Percentiles rank a stretch among this genome's conserved stretches.
phyloP scores from a whole-genome alignment of 1,140 invertebrate genomes.

The Hydropsyche tenuis region DNA sequence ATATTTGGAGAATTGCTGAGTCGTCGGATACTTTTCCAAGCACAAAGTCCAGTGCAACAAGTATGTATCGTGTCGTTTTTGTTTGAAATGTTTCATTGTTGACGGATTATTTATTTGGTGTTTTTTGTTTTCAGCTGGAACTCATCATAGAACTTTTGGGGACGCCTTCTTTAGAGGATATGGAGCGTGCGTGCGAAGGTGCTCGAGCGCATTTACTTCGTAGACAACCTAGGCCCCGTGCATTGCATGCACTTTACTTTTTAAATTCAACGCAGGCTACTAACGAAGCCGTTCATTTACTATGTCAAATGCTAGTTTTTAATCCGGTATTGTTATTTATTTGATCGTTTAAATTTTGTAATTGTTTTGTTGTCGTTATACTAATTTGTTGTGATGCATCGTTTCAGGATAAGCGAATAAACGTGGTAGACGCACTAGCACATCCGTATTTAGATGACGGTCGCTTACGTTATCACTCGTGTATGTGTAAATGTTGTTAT shows the following conservation, averaged over 20 bases:
- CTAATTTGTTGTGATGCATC: background rate
- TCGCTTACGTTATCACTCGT: constrained; percentile 96
- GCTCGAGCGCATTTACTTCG: constrained; percentile 92
- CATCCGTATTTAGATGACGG: constrained; percentile 98
- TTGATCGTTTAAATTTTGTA: constrained; percentile 11
- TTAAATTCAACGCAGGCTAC: constrained; percentile 88
- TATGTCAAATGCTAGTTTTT: constrained; percentile 98
- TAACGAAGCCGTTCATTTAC: constrained; percentile 95
- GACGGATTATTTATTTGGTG: background rate
- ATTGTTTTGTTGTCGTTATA: background rate
- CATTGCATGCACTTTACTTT: constrained; percentile 89
- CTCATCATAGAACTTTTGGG: constrained; percentile 96
- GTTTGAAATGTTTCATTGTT: background rate
- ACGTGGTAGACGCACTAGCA: constrained; percentile 90
- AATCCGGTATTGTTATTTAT: constrained; percentile 81
- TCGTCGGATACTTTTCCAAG: constrained; percentile 95
- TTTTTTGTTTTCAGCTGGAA: constrained; percentile 77
- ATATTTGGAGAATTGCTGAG: constrained; percentile 97
- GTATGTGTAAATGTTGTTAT: constrained; percentile 99
- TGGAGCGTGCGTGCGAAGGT: constrained; percentile 95
- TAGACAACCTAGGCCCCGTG: constrained; percentile 85
- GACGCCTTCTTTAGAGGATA: constrained; percentile 94
- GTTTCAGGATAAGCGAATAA: constrained; percentile 88
- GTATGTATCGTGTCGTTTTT: constrained; percentile 57
- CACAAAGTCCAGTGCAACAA: constrained; percentile 93